A percentile compares a stretch with the other conserved stretches of the same genome.
These are phyloP conservation scores for Anthonomus grandis DNA, from an alignment of 1,140 invertebrate species.

Conservation along the genomic window DNA sequence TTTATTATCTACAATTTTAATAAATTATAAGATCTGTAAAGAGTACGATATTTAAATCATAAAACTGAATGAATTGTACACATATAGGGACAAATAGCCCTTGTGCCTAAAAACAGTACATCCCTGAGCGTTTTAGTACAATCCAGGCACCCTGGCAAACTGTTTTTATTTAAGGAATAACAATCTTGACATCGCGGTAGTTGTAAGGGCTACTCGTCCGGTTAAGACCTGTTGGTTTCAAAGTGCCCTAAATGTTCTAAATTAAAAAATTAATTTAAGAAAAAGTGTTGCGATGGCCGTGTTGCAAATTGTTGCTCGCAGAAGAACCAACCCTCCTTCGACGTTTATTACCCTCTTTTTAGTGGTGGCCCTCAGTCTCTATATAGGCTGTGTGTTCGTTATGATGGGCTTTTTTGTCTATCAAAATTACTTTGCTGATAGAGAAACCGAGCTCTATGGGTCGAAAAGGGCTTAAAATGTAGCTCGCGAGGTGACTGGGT, in stretches of 20 bases:
- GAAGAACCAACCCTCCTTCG: conserved; percentile 9
- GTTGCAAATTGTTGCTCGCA: conserved; percentile 8
- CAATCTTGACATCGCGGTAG: conserved; percentile 18
- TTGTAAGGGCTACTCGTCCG: conserved; percentile 14
- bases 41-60: no score
- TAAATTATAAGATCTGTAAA: no score
- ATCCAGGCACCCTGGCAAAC: background rate
- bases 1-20: no score
- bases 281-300: conserved; percentile 7
- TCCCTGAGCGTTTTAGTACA: no score
- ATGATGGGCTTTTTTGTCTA: conserved; percentile 24
- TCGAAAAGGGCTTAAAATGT: conserved; percentile 1
- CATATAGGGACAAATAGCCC: no score
- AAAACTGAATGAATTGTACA: no score
- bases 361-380: conserved; percentile 11
- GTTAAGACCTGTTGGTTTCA: conserved; percentile 22
- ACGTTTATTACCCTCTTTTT: conserved; percentile 16
- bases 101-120: no score
- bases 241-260: background rate
- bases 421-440: conserved; percentile 14
- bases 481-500: background rate
- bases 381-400: conserved; percentile 14
- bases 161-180: conserved; percentile 9
- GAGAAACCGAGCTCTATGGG: background rate
- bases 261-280: background rate